phyloP scores from a whole-genome alignment of 1,140 invertebrate genomes.

The Teleopsis dalmanni region DNA sequence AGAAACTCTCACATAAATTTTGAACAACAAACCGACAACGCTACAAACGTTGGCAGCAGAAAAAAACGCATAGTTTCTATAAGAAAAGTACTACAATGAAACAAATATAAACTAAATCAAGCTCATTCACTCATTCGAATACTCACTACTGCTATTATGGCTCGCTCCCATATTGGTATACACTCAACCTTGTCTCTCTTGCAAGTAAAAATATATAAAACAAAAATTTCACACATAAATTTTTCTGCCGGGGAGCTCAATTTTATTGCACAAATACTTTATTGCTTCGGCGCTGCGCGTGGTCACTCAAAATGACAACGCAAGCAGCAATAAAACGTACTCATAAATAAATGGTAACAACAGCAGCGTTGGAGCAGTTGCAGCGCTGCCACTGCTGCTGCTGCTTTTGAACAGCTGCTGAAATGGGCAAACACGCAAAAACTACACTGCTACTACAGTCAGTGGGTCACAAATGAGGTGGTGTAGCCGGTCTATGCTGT shows the following conservation, averaged over 20 bases:
- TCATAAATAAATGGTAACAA: conserved; percentile 2
- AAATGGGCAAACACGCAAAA: conserved; percentile 1
- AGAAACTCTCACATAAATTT: background rate
- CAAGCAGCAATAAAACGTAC: background rate
- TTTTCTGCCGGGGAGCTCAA: no score
- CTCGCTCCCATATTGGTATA: no score
- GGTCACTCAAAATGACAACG: conserved; percentile 11
- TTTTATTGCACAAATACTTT: conserved; percentile 35
- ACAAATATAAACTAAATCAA: conserved; percentile 5
- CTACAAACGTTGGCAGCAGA: conserved; percentile 1
- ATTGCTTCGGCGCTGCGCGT: conserved; percentile 23
- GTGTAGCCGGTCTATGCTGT: no score
- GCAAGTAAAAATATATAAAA: background rate
- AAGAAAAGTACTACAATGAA: no score
- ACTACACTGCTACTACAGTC: no score
- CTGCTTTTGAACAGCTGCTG: no score
- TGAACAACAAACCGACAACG: background rate
- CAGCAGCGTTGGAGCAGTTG: no score
- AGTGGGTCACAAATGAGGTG: no score
- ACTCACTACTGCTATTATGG: no score
- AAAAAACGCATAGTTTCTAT: background rate
- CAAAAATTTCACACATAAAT: conserved; percentile 16
- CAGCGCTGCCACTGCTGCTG: no score
- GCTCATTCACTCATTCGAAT: conserved; percentile 11
- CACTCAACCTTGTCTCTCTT: no score